Percentiles rank a stretch among this genome's conserved stretches.
These are phyloP conservation scores for Limenitis camilla DNA, from an alignment of 2,888 invertebrate genomes.

Conservation along the genomic window DNA sequence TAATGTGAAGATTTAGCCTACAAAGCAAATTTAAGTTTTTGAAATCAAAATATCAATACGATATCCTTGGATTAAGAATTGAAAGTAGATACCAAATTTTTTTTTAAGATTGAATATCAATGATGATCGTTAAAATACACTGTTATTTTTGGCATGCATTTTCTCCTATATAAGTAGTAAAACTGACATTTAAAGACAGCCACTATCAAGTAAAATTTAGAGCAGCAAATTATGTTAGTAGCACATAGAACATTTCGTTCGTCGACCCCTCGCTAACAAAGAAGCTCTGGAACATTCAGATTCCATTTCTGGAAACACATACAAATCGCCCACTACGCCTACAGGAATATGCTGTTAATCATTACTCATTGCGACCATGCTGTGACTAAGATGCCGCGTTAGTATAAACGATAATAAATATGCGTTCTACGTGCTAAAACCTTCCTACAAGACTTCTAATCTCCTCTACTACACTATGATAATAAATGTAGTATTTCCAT, in stretches of 20 bases:
- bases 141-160: no score
- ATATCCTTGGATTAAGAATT: no score
- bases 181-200: no score
- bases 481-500: no score
- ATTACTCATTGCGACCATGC: slow-evolving; percentile 42
- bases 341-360: slow-evolving; percentile 55
- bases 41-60: no score
- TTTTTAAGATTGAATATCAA: no score
- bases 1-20: neutral
- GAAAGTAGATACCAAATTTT: no score
- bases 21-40: neutral
- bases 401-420: slow-evolving; percentile 14
- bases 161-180: no score
- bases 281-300: slow-evolving; percentile 45
- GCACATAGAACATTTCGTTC: slow-evolving; percentile 9
- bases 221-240: slow-evolving; percentile 10
- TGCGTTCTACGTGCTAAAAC: neutral
- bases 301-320: slow-evolving; percentile 55
- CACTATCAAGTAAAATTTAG: slow-evolving; percentile 1
- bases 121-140: no score
- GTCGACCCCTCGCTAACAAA: slow-evolving; percentile 35
- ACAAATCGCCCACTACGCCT: slow-evolving; percentile 47
- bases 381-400: slow-evolving; percentile 36
- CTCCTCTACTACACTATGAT: neutral
- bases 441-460: neutral